Base-by-base conservation (phyloP, 1,140 invertebrate genomes). In the Archegozetes longisetosus region DNA sequence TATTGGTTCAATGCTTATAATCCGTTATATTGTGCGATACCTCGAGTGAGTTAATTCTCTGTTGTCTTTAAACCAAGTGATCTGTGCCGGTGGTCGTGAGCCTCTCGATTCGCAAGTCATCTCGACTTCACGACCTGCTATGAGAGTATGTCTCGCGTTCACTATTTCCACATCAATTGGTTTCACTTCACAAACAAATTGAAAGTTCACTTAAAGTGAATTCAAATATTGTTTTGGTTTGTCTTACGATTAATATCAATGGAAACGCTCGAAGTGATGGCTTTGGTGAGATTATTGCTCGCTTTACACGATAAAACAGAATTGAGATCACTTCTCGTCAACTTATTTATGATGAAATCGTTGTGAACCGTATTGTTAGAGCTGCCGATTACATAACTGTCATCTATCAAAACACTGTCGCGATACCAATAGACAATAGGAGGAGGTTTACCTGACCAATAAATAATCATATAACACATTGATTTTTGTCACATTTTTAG, bases 361-460 rank as follows among this genome's bases (percentile, higher is more conserved):
- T 40, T 40, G 32, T 40, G 32, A 40, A 40, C 17, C 6, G 32
- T 40, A 40, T 40, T 40, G 17, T 40, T 40, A 40, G 6, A 9
- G 17, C 32, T 40, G 25, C 40, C 48, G 23, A 52, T 60, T 14
- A 61, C 29, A 29, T 51, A 56, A 26, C 62, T 62, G 48, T 65
- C 68, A 53, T 68, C 68, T 25, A 68, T 68, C 65, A 68, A 66
- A 20, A 59, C 50, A 24, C 66, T 65, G 32, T 84, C 70, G 68
- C 82, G 80, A 68, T 82, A 83, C 83, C 83, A 92, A 73, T 87
- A 90, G 69, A 93, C 89, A 72, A 86, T 91, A 50, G 85, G 84
- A 47, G 88, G 88, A 55, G 87, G 86, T 69, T 91, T 86, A 17
- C 88, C 88, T 68, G 85, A 88, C 69, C 86, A 40, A 40, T 40